These are phyloP conservation scores for Myxocyprinus asiaticus DNA, from an alignment of 2,113 vertebrate genomes.

Conservation along the genomic window DNA sequence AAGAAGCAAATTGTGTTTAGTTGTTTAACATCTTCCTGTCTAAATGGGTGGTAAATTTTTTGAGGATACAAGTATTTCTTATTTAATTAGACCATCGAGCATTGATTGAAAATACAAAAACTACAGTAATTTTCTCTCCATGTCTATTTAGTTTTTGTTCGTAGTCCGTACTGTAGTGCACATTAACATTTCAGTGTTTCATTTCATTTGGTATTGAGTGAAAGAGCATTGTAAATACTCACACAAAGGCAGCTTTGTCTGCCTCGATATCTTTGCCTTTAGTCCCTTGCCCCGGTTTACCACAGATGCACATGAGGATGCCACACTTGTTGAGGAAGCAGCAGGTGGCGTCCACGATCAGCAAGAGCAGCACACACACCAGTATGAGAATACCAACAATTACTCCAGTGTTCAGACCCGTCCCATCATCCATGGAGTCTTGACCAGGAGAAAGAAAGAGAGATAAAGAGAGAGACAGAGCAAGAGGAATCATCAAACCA, in stretches of 20 bases:
- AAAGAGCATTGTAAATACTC: slow-evolving; percentile 67
- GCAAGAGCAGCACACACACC: slow-evolving; percentile 87
- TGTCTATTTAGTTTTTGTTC: no score
- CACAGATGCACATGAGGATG: slow-evolving; percentile 96
- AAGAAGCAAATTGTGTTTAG: no score
- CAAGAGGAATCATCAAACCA: neutral
- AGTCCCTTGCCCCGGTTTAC: slow-evolving; percentile 84
- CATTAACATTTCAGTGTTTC: no score
- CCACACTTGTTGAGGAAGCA: slow-evolving; percentile 98
- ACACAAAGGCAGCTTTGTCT: slow-evolving; percentile 94
- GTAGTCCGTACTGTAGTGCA: no score
- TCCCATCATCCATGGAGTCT: slow-evolving; percentile 74
- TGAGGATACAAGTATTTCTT: no score
- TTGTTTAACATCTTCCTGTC: no score
- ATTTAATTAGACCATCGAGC: no score
- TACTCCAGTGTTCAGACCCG: slow-evolving; percentile 85
- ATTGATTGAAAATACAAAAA: no score
- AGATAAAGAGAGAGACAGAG: neutral
- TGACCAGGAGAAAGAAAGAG: slow-evolving; percentile 45
- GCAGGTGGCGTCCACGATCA: slow-evolving; percentile 94
- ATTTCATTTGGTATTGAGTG: neutral
- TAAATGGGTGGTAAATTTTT: no score
- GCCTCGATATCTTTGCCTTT: slow-evolving; percentile 94
- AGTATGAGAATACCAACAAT: slow-evolving; percentile 93
- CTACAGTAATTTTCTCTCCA: no score